Conservation (phyloP, 1,140 invertebrate genomes). For the Piezodorus guildinii region DNA sequence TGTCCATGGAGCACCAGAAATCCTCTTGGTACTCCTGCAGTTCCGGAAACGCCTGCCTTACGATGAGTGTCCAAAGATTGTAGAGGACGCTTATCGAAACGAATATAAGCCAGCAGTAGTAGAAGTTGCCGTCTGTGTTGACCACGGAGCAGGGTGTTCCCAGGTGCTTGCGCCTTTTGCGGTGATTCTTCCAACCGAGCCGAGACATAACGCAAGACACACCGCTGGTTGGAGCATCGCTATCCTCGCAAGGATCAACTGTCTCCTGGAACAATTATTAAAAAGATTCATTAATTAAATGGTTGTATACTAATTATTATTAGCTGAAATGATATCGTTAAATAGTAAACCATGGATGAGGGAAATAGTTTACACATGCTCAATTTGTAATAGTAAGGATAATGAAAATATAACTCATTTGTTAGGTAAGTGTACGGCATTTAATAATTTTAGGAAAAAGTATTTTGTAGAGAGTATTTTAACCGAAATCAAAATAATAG, state of each 20-base stretch:
- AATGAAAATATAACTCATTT: no score
- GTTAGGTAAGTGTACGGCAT: no score
- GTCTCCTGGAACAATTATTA: conserved; percentile 42
- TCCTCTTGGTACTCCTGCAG: conserved; percentile 57
- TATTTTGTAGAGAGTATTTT: no score
- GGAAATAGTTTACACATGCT: no score
- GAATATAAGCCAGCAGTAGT: conserved; percentile 88
- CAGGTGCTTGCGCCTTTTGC: conserved; percentile 47
- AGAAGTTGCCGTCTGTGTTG: conserved; percentile 89
- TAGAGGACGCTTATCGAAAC: conserved; percentile 82
- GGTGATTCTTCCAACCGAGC: conserved; percentile 42
- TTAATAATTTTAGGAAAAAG: no score
- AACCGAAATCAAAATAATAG: no score
- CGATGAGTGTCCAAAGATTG: conserved; percentile 91
- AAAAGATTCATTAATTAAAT: background rate
- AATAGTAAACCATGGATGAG: no score
- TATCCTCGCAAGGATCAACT: conserved; percentile 42
- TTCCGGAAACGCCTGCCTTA: conserved; percentile 85
- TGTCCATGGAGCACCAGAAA: conserved; percentile 72
- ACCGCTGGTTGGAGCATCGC: conserved; percentile 27
- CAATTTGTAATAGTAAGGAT: no score
- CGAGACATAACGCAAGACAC: conserved; percentile 33
- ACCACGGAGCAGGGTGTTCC: conserved; percentile 69
- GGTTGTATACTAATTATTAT: no score
- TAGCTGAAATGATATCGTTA: no score